phyloP scores from a whole-genome alignment of 2,888 invertebrate genomes.

The Eupeodes latifasciatus region DNA sequence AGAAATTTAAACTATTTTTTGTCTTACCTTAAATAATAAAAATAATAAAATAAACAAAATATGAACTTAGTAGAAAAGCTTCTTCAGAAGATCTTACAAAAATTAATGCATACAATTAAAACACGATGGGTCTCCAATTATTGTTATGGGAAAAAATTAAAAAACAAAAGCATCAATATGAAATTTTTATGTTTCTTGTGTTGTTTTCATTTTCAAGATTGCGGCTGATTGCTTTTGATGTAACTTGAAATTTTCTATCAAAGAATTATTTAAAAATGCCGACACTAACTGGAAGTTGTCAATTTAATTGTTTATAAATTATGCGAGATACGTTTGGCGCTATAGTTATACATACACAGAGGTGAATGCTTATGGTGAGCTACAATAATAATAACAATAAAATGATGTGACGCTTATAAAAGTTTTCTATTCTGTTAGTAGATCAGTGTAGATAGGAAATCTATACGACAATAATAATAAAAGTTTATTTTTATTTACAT shows the following conservation, averaged over 20 bases:
- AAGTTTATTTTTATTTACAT: no score
- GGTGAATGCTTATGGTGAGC: slow-evolving; percentile 52
- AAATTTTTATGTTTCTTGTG: not conserved
- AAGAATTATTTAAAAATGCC: slow-evolving; percentile 72
- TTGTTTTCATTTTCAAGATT: not conserved
- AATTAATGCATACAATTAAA: not conserved
- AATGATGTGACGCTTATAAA: slow-evolving; percentile 11
- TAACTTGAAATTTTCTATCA: slow-evolving; percentile 51
- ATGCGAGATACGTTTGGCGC: slow-evolving; percentile 41
- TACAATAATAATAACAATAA: slow-evolving; percentile 17
- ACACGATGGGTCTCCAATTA: not conserved
- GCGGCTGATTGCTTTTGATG: slow-evolving; percentile 34
- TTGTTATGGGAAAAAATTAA: not conserved
- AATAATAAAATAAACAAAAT: no score
- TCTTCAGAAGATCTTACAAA: not conserved
- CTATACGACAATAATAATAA: not conserved
- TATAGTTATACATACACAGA: no score
- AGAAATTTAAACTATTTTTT: not conserved
- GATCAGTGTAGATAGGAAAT: not conserved
- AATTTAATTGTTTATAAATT: slow-evolving; percentile 52
- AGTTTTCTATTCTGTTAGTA: slow-evolving; percentile 1
- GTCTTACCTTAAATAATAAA: not conserved
- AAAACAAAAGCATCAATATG: slow-evolving; percentile 1
- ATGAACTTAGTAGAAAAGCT: not conserved
- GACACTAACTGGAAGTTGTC: slow-evolving; percentile 70